Conservation (phyloP, 2,113 vertebrate genomes). For the Peucedramus taeniatus region DNA sequence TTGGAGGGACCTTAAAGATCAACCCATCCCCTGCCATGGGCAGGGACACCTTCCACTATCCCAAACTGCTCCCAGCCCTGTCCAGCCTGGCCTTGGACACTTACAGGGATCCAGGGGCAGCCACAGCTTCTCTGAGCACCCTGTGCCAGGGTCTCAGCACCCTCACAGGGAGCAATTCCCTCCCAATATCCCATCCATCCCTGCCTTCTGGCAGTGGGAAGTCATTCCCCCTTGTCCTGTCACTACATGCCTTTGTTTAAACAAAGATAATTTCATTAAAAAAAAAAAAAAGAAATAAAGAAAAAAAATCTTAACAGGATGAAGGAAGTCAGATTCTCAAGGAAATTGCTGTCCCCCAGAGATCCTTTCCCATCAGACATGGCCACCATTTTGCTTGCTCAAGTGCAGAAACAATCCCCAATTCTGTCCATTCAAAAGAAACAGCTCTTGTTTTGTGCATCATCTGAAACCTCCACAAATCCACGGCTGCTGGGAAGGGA, state of each 20-base stretch:
- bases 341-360: background rate
- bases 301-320: background rate
- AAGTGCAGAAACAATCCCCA: background rate
- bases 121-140: background rate
- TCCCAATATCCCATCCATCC: background rate
- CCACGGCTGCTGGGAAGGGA: background rate
- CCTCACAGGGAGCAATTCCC: accelerated
- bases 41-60: background rate
- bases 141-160: accelerated
- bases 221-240: background rate
- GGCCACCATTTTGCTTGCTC: background rate
- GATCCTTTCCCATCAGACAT: background rate
- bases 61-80: accelerated
- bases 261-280: background rate
- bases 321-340: background rate
- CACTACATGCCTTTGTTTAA: background rate
- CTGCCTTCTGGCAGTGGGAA: background rate
- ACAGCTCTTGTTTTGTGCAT: background rate
- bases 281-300: no score
- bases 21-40: background rate
- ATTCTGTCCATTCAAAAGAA: background rate
- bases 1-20: background rate
- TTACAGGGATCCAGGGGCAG: background rate
- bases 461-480: background rate
- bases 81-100: background rate